Conservation (phyloP, 2,113 vertebrate species). For the Melanerpes formicivorus region DNA sequence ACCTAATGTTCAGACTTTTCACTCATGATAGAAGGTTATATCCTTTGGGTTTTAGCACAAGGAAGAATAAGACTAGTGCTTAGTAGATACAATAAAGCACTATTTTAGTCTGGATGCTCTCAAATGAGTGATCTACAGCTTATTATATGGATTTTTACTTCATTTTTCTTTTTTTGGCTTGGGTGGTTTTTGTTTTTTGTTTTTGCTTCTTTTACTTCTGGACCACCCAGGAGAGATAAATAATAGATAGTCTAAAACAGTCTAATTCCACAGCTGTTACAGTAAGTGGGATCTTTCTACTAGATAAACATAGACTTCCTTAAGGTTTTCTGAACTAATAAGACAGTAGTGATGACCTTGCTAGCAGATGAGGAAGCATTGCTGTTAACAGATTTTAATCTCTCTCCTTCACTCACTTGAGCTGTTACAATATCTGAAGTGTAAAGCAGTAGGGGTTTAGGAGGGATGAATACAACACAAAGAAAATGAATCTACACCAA, state of each 20-base stretch:
- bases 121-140: background rate
- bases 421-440: background rate
- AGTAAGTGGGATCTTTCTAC: background rate
- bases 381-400: background rate
- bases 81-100: background rate
- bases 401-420: background rate
- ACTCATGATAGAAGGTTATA: accelerated
- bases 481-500: background rate
- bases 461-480: background rate
- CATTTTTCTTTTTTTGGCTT: no score
- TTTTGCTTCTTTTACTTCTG: background rate
- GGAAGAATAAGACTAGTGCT: background rate
- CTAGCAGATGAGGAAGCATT: background rate
- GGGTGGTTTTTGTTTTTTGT: no score
- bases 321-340: background rate
- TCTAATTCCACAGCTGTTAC: background rate
- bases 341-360: background rate
- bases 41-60: background rate
- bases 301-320: background rate
- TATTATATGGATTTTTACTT: background rate
- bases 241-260: background rate
- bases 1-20: background rate
- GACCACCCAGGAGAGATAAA: background rate
- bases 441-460: background rate
- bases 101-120: background rate